phyloP scores from a whole-genome alignment of 2,797 vertebrate genomes.

The Etheostoma nigrum region DNA sequence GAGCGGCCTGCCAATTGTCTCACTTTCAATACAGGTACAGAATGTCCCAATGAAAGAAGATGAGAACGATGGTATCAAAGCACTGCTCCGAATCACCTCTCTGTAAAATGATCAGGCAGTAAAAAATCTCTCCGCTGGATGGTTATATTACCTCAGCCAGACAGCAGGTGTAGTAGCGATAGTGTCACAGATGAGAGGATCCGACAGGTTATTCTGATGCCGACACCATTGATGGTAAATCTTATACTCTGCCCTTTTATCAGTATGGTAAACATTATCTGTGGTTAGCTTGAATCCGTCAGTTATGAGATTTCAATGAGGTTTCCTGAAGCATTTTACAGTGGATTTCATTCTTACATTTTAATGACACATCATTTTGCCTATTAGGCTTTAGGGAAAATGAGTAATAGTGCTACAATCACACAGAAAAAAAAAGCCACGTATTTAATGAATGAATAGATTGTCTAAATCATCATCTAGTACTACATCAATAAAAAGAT shows the following conservation, averaged over 20 bases:
- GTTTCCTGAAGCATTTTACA: not conserved
- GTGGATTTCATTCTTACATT: not conserved
- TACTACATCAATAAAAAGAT: not conserved
- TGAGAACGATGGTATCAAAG: conserved; percentile 37
- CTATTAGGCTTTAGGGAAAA: not conserved
- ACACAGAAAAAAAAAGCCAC: not conserved
- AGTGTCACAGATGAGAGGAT: conserved; percentile 14
- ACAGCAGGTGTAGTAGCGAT: conserved; percentile 41
- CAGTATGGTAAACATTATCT: not conserved
- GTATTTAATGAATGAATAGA: not conserved
- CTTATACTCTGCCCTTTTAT: conserved; percentile 12
- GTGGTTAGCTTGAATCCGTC: conserved; percentile 10
- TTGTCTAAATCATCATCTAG: not conserved
- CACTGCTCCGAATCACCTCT: conserved; percentile 36
- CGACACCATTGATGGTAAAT: conserved; percentile 21
- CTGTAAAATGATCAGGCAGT: conserved; percentile 51
- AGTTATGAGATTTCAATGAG: not conserved
- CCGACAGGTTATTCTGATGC: conserved; percentile 1
- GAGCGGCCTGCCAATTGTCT: conserved; percentile 39
- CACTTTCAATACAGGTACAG: conserved; percentile 44
- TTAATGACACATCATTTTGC: not conserved
- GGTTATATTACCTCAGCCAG: conserved; percentile 39
- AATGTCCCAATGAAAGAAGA: conserved; percentile 13
- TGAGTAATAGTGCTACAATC: not conserved
- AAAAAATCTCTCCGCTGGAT: conserved; percentile 24